These are phyloP conservation scores for Pipistrellus pipistrellus DNA, from an alignment of 2,797 vertebrate species.

Conservation along the genomic window DNA sequence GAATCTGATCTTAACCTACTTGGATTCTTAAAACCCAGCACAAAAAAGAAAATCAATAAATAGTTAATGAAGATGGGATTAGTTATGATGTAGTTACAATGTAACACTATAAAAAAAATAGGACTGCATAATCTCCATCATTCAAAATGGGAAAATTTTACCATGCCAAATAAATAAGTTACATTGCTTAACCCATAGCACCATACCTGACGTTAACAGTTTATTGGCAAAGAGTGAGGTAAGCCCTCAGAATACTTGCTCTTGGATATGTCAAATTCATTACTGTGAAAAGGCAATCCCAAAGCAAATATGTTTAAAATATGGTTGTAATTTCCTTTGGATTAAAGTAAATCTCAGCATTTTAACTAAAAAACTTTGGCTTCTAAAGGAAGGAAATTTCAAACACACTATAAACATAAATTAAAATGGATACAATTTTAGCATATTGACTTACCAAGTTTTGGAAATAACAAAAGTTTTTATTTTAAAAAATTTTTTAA, in stretches of 20 bases:
- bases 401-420: neutral
- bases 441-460: neutral
- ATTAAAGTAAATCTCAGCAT: neutral
- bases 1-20: neutral
- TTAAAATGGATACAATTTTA: neutral
- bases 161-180: neutral
- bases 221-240: neutral
- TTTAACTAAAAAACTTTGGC: neutral
- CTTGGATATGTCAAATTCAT: neutral
- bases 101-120: neutral
- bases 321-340: neutral
- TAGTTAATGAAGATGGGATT: neutral
- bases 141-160: neutral
- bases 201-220: neutral
- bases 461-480: neutral
- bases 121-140: neutral
- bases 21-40: neutral
- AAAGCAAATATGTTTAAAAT: neutral
- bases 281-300: neutral
- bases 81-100: neutral
- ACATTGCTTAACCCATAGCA: neutral
- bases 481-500: no score
- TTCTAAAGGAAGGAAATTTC: constrained; percentile 5
- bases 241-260: neutral
- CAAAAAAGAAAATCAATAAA: constrained; percentile 2